phyloP scores from a whole-genome alignment of 2,797 vertebrate species.

The Oreochromis grahami region DNA sequence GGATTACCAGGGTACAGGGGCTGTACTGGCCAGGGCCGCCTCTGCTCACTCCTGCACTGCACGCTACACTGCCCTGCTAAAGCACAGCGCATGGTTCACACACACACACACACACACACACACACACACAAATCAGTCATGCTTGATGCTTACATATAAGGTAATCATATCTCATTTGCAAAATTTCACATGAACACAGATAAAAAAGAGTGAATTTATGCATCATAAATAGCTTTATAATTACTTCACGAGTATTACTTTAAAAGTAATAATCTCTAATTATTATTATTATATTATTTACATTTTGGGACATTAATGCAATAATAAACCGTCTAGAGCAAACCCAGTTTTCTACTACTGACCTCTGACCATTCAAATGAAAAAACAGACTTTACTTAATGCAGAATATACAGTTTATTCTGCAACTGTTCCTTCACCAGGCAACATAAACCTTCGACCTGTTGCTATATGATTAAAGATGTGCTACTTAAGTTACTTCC shows the following conservation, averaged over 20 bases:
- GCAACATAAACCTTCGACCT: neutral
- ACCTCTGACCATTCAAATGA: neutral
- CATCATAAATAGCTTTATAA: neutral
- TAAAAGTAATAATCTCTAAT: neutral
- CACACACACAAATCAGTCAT: conserved; percentile 18
- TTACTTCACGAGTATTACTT: neutral
- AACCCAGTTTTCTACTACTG: neutral
- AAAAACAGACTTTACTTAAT: neutral
- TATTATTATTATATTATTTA: neutral
- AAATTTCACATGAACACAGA: conserved; percentile 13
- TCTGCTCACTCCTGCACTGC: conserved; percentile 82
- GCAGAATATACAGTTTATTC: neutral
- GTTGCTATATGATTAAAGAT: neutral
- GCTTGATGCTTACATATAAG: conserved; percentile 30
- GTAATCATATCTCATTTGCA: conserved; percentile 11
- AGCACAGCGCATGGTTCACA: conserved; percentile 72
- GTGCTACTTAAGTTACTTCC: neutral
- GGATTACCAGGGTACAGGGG: conserved; percentile 89
- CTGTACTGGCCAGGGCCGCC: conserved; percentile 74
- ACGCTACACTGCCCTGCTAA: conserved; percentile 79
- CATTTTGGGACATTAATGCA: neutral
- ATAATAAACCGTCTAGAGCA: neutral
- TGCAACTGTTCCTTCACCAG: neutral
- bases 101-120: conserved; percentile 77
- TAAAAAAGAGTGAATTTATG: neutral